Conservation (phyloP, 30 jellyfish, hydroid and myxozoan species). For the Sanderia malayensis region DNA sequence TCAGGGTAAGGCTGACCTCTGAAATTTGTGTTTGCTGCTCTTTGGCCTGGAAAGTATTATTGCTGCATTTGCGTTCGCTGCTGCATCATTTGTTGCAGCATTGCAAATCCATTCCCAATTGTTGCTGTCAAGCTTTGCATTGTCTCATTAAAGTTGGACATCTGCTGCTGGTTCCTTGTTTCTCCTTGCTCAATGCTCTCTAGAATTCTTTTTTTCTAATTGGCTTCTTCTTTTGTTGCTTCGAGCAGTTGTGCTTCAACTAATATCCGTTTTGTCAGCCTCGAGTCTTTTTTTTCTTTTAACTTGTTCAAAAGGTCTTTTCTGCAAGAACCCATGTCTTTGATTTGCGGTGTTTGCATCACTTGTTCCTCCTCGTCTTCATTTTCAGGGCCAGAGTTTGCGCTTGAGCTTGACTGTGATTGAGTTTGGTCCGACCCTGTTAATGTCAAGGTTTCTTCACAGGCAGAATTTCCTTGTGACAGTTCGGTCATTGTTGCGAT, state of each 20-base stretch:
- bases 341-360: not conserved
- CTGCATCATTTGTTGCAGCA: not conserved
- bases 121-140: slow-evolving; percentile 3
- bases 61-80: slow-evolving; percentile 3
- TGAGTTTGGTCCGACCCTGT: not conserved
- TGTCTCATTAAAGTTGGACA: not conserved
- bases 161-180: not conserved
- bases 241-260: slow-evolving; percentile 41
- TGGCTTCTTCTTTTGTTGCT: slow-evolving; percentile 6
- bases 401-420: not conserved
- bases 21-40: too few species aligned
- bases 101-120: slow-evolving; percentile 15
- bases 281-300: slow-evolving; percentile 15
- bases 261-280: slow-evolving; percentile 9
- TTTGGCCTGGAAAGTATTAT: too few species aligned
- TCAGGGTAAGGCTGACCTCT: too few species aligned
- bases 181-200: slow-evolving; percentile 24
- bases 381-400: not conserved
- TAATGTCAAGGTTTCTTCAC: not conserved
- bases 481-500: not conserved
- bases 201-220: slow-evolving; percentile 9
- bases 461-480: not conserved
- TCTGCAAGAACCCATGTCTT: not conserved
- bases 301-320: not conserved
- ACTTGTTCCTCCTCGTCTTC: not conserved